A percentile compares a stretch with the other conserved stretches of the same genome.
These are phyloP conservation scores for Bombycilla garrulus DNA, from an alignment of 2,113 vertebrate species.

Conservation along the genomic window DNA sequence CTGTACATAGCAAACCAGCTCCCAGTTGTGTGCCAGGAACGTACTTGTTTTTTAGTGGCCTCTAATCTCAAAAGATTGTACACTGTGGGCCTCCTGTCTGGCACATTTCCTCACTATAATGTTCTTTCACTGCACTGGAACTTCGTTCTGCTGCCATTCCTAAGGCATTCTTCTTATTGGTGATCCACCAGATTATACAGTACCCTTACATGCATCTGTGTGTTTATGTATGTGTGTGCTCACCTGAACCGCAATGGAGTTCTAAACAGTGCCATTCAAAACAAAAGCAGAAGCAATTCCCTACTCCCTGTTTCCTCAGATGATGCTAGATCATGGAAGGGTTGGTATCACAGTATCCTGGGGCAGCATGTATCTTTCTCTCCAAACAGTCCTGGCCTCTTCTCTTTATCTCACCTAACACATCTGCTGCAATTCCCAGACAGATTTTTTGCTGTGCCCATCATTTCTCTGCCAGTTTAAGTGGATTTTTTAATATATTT, in stretches of 20 bases:
- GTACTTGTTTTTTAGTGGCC: not conserved
- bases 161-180: not conserved
- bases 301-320: not conserved
- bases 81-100: not conserved
- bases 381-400: not conserved
- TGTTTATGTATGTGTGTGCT: not conserved
- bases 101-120: accelerated
- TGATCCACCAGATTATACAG: not conserved
- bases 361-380: not conserved
- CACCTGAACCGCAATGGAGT: not conserved
- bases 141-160: not conserved
- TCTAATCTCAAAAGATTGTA: not conserved
- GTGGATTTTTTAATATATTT: not conserved
- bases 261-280: not conserved
- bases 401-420: not conserved
- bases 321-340: not conserved
- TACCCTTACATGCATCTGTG: not conserved
- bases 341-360: not conserved
- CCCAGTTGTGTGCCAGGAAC: not conserved
- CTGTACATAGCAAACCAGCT: not conserved
- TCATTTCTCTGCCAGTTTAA: not conserved
- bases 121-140: not conserved
- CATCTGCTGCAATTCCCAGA: not conserved
- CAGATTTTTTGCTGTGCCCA: not conserved
- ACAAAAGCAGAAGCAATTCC: not conserved